Conservation (phyloP, 1,140 invertebrate genomes). For the Drosophila simulans region DNA sequence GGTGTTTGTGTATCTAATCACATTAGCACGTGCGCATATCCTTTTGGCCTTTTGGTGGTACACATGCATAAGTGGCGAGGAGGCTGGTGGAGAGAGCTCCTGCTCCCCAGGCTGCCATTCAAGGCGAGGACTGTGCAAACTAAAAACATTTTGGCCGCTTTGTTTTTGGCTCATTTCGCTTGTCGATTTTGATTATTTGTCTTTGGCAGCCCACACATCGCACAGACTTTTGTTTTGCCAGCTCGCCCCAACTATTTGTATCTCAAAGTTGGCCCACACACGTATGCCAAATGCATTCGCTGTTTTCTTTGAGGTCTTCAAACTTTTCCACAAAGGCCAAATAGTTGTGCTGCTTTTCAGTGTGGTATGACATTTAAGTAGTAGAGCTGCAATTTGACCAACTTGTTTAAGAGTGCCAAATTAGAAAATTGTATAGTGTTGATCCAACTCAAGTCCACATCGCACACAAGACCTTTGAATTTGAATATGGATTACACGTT, state of each 20-base stretch:
- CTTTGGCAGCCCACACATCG: slow-evolving; percentile 61
- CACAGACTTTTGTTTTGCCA: slow-evolving; percentile 61
- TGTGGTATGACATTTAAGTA: slow-evolving; percentile 8
- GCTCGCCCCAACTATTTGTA: slow-evolving; percentile 67
- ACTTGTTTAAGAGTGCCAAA: not conserved
- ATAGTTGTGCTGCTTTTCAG: slow-evolving; percentile 5
- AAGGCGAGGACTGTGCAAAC: slow-evolving; percentile 43
- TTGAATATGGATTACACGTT: not conserved
- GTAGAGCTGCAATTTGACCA: not conserved
- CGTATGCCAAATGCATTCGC: slow-evolving; percentile 53
- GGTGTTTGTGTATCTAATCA: slow-evolving; percentile 69
- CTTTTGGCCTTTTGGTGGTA: slow-evolving; percentile 40
- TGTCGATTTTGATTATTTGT: slow-evolving; percentile 83
- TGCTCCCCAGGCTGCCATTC: slow-evolving; percentile 67
- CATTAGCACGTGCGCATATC: slow-evolving; percentile 82
- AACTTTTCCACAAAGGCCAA: slow-evolving; percentile 66
- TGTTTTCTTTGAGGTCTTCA: slow-evolving; percentile 56
- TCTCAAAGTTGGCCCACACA: slow-evolving; percentile 68
- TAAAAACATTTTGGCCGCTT: slow-evolving; percentile 81
- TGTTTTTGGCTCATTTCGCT: slow-evolving; percentile 81
- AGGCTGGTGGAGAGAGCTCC: not conserved
- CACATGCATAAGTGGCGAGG: not conserved
- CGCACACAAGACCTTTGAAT: not conserved
- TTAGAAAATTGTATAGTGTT: not conserved
- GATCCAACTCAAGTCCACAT: not conserved